Conservation (phyloP, 2,888 invertebrate genomes). For the Embidobia sp. region DNA sequence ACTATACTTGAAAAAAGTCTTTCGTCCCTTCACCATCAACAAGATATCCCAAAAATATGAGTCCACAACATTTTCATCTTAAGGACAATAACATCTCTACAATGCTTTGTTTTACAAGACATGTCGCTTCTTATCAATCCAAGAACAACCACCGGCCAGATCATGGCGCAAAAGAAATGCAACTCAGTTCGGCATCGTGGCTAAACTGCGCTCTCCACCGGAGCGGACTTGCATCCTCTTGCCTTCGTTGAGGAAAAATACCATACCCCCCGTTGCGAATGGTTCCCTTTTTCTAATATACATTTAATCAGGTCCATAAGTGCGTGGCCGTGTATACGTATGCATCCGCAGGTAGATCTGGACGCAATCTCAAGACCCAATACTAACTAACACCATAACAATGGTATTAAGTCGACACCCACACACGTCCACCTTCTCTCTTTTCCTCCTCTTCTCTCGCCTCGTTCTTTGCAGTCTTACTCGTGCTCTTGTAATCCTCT, state of each 20-base stretch:
- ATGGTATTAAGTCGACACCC: constrained; percentile 77
- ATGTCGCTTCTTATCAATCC: too few species aligned
- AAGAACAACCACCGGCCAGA: too few species aligned
- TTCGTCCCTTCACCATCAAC: too few species aligned
- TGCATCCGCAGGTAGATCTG: constrained; percentile 60
- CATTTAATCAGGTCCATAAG: constrained; percentile 79
- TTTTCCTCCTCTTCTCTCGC: constrained; percentile 57
- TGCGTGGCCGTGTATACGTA: constrained; percentile 67
- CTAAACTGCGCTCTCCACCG: constrained; percentile 74
- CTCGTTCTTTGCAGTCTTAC: constrained; percentile 60
- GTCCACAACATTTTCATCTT: too few species aligned
- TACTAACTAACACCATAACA: constrained; percentile 71
- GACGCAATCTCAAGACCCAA: constrained; percentile 69
- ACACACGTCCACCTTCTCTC: constrained; percentile 68
- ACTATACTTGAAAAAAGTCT: too few species aligned
- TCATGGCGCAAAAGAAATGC: too few species aligned
- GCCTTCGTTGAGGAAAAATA: constrained; percentile 74
- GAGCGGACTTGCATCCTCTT: constrained; percentile 69
- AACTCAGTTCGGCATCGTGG: too few species aligned
- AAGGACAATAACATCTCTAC: too few species aligned
- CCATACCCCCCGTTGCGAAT: constrained; percentile 78
- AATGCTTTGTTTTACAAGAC: too few species aligned
- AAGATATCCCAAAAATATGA: too few species aligned
- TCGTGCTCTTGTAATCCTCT: constrained; percentile 48
- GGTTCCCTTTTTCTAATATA: constrained; percentile 76